Evolutionary conservation across 2,113 vertebrate genomes (phyloP).

Genomic region (Protobothrops mucrosquamatus): DNA sequence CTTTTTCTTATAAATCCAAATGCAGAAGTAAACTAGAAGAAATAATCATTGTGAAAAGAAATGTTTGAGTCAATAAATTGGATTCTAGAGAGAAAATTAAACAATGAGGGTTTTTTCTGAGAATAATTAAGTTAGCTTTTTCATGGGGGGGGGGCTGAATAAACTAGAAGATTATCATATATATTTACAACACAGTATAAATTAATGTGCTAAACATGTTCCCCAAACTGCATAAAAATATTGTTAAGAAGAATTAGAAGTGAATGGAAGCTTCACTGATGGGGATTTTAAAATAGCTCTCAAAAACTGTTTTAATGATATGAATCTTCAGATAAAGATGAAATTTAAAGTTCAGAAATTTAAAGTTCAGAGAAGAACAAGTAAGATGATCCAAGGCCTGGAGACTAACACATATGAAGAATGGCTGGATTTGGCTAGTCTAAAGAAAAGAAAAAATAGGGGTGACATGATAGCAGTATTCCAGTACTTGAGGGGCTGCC

Average conservation of each 20-base stretch:
- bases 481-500: too few relatives aligned
- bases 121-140: constrained; percentile 31
- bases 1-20: constrained; percentile 15
- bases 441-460: too few relatives aligned
- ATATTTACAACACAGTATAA: neutral
- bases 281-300: neutral
- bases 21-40: neutral
- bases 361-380: too few relatives aligned
- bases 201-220: neutral
- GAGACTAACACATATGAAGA: too few relatives aligned
- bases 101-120: constrained; percentile 20
- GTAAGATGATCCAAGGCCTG: too few relatives aligned
- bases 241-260: constrained; percentile 9
- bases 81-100: constrained; percentile 35
- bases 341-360: neutral
- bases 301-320: neutral
- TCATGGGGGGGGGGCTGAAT: neutral
- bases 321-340: neutral
- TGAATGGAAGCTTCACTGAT: neutral
- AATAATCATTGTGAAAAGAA: neutral
- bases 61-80: constrained; percentile 16
- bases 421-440: too few relatives aligned
- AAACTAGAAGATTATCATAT: constrained; percentile 28
- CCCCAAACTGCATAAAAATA: neutral
- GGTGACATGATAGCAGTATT: too few relatives aligned